These are phyloP conservation scores for Monochamus alternatus DNA, from an alignment of 2,888 invertebrate genomes.

Conservation along the genomic window DNA sequence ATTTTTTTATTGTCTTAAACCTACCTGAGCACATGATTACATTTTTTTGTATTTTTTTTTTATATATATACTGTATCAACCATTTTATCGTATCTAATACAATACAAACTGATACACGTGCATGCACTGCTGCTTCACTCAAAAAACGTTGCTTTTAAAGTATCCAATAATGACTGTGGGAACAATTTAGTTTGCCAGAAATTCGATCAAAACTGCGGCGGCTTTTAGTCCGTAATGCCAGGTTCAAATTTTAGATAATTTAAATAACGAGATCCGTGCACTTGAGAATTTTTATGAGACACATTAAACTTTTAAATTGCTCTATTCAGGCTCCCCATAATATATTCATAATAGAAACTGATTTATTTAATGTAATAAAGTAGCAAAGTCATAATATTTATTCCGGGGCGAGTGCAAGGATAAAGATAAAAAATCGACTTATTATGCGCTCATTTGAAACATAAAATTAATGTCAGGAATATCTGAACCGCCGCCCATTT, in stretches of 20 bases:
- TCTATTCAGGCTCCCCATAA: conserved; percentile 24
- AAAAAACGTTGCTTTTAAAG: conserved; percentile 1
- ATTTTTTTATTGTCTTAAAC: too few relatives aligned
- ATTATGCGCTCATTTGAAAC: conserved; percentile 28
- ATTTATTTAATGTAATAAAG: conserved; percentile 41
- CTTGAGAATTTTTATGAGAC: conserved; percentile 18
- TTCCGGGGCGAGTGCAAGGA: conserved; percentile 25
- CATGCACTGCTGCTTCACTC: too few relatives aligned
- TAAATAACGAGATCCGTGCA: conserved; percentile 16
- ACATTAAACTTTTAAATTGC: conserved; percentile 28
- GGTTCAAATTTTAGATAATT: conserved; percentile 22
- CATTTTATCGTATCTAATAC: too few relatives aligned
- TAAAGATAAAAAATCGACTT: conserved; percentile 39
- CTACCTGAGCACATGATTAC: too few relatives aligned
- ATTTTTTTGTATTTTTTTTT: too few relatives aligned
- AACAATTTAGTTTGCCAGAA: neutral
- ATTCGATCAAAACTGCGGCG: neutral
- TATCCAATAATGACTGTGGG: neutral
- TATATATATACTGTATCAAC: too few relatives aligned
- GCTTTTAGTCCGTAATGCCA: neutral
- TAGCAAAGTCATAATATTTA: conserved; percentile 40
- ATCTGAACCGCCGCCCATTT: neutral
- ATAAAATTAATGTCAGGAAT: conserved; percentile 36
- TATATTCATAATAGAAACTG: conserved; percentile 35
- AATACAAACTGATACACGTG: too few relatives aligned